These are phyloP conservation scores for Trichonephila clavata DNA, from an alignment of 1,140 invertebrate species.

Conservation along the genomic window DNA sequence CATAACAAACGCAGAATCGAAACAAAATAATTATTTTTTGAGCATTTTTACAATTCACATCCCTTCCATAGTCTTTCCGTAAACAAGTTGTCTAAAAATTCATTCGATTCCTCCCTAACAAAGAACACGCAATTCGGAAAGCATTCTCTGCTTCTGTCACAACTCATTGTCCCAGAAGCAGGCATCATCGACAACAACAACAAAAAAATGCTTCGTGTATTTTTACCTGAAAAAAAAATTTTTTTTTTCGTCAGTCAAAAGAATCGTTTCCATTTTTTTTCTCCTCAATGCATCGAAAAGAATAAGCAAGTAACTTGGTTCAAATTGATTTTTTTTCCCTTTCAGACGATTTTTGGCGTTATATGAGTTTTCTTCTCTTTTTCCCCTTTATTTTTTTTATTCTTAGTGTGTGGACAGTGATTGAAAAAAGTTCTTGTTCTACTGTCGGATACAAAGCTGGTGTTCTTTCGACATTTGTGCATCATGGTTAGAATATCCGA, in stretches of 20 bases:
- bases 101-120: neutral
- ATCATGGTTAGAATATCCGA: neutral
- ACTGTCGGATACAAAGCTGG: neutral
- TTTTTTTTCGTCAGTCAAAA: neutral
- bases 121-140: neutral
- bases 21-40: too few species aligned
- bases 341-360: neutral
- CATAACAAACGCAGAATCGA: too few species aligned
- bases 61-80: too few species aligned
- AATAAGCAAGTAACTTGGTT: conserved; percentile 13
- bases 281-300: conserved; percentile 23
- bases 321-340: conserved; percentile 16
- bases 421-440: neutral
- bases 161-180: neutral
- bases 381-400: neutral
- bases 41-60: too few species aligned
- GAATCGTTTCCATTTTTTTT: conserved; percentile 30
- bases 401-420: neutral
- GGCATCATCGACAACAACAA: neutral
- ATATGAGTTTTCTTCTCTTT: neutral
- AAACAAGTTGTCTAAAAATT: neutral
- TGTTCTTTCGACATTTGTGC: conserved; percentile 21
- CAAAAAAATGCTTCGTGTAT: neutral
- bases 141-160: neutral
- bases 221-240: conserved; percentile 40